A percentile compares a stretch with the other conserved stretches of the same genome.
Conservation (phyloP, 2,113 vertebrate genomes). For the Bos indicus region DNA sequence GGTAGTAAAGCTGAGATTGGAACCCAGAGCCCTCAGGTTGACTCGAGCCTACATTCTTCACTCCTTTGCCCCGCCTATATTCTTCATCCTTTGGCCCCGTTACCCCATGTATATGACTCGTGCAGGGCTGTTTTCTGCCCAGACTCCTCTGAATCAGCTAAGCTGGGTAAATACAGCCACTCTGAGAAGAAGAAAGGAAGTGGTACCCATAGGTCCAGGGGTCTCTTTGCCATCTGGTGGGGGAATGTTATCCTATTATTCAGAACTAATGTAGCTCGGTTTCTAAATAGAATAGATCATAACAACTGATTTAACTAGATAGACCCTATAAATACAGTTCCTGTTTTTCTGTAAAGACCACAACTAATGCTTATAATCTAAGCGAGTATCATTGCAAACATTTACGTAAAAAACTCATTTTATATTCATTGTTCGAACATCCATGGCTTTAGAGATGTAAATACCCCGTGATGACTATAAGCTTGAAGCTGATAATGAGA, state of each 20-base stretch:
- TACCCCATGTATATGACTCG: not conserved
- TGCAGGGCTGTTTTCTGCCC: too few species aligned
- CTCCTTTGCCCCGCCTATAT: not conserved
- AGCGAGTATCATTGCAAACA: not conserved
- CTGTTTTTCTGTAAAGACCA: not conserved
- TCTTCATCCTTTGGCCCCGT: not conserved
- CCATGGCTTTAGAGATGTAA: not conserved
- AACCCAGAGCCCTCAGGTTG: not conserved
- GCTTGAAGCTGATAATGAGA: not conserved
- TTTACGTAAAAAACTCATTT: not conserved
- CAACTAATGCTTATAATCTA: not conserved
- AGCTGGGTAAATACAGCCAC: not conserved
- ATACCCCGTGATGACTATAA: not conserved
- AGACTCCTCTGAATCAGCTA: not conserved
- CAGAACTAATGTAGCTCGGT: not conserved
- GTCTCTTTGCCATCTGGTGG: not conserved
- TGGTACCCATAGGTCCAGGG: not conserved
- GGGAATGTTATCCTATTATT: not conserved
- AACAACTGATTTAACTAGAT: not conserved
- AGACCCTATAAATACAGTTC: not conserved
- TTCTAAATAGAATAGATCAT: slow-evolving; percentile 3
- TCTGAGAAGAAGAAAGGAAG: not conserved
- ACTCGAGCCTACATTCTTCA: not conserved
- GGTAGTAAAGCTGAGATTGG: not conserved
- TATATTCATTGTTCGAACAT: not conserved